Evolutionary conservation across 2,113 vertebrate genomes (phyloP).

Genomic region (Nesogale talazaci): DNA sequence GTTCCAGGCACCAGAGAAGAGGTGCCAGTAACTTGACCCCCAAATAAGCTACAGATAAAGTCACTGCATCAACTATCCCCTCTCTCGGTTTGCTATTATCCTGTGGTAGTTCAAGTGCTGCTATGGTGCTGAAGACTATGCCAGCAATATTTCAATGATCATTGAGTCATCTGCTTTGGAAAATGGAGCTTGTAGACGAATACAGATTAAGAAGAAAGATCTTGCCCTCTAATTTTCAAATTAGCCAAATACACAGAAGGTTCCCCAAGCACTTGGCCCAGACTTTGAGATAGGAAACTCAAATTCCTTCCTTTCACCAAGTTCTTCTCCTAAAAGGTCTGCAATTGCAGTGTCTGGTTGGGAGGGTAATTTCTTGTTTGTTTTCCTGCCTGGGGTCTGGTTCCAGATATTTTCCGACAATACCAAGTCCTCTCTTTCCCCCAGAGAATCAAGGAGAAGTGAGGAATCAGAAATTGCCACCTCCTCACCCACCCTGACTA

Average conservation of each 20-base stretch:
- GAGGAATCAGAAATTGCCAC: too few species aligned
- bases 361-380: conserved; percentile 39
- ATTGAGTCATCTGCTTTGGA: not conserved
- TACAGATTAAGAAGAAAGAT: not conserved
- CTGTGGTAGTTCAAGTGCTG: not conserved
- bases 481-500: too few species aligned
- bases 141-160: not conserved
- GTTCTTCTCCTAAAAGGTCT: conserved; percentile 59
- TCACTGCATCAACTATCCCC: not conserved
- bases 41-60: not conserved
- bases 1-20: not conserved
- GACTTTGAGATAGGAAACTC: conserved; percentile 40
- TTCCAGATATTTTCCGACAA: conserved; percentile 72
- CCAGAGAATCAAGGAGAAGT: not conserved
- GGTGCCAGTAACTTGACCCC: not conserved
- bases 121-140: too few species aligned
- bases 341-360: conserved; percentile 39
- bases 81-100: not conserved
- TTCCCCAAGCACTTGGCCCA: not conserved
- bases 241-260: conserved; percentile 12
- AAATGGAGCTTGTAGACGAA: not conserved
- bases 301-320: conserved; percentile 61
- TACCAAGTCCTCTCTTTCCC: conserved; percentile 53
- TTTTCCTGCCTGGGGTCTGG: conserved; percentile 24
- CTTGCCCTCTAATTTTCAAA: not conserved